Evolutionary conservation across 2,797 vertebrate genomes (phyloP).

Genomic region (Pseudotriccus pelzelni): DNA sequence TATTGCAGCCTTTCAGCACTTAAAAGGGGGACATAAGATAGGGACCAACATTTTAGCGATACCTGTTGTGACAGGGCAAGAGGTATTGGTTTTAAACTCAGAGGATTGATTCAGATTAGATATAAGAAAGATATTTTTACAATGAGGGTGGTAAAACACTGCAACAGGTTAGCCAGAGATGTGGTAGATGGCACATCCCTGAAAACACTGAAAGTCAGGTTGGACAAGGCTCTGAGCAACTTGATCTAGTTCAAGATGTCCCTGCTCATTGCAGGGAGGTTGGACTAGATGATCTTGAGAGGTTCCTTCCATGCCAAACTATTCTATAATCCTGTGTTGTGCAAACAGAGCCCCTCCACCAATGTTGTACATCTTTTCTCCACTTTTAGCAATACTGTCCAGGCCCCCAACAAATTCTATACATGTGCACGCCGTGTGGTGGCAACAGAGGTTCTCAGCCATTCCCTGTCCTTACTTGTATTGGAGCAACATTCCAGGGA

Average conservation of each 20-base stretch:
- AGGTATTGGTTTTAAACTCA: neutral
- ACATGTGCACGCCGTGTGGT: accelerated
- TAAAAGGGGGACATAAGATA: neutral
- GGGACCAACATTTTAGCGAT: neutral
- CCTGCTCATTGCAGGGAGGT: neutral
- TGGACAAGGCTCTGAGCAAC: neutral
- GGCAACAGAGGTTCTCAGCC: neutral
- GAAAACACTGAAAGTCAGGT: neutral
- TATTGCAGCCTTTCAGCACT: neutral
- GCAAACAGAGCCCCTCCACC: neutral
- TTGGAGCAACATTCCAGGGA: neutral
- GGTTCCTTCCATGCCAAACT: neutral
- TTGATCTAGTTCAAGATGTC: neutral
- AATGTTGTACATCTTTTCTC: neutral
- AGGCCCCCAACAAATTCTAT: neutral
- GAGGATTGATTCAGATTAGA: neutral
- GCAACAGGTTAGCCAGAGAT: neutral
- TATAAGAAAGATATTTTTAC: neutral
- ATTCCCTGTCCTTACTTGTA: neutral
- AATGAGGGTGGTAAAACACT: neutral
- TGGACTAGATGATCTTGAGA: no score
- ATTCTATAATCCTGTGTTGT: neutral
- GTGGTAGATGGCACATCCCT: neutral
- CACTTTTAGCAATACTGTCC: neutral
- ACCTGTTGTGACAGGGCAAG: neutral